Evolutionary conservation across 2,113 vertebrate species (phyloP).

Genomic region (Lepidiolamprologus cunningtoni): DNA sequence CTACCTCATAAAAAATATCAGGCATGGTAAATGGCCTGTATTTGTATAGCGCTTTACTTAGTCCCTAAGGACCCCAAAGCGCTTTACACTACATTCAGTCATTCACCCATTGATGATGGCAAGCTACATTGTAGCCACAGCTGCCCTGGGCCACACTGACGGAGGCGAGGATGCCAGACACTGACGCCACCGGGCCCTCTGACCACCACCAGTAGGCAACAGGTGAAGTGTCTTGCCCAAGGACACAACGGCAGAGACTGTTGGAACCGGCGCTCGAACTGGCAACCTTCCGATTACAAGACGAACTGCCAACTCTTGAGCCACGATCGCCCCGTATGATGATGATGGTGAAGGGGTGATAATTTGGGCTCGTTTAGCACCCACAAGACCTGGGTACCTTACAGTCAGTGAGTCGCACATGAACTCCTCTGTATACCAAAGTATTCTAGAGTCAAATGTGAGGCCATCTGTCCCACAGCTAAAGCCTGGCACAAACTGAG

Average conservation of each 20-base stretch:
- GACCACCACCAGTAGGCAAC: neutral
- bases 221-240: neutral
- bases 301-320: neutral
- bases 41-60: neutral
- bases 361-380: neutral
- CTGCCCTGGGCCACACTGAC: neutral
- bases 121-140: neutral
- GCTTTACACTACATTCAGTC: neutral
- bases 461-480: neutral
- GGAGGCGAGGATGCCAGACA: neutral
- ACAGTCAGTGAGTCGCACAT: neutral
- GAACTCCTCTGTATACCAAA: neutral
- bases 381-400: neutral
- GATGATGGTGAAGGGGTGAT: neutral
- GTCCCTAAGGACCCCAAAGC: neutral
- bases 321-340: neutral
- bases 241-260: neutral
- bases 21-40: neutral
- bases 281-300: neutral
- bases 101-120: neutral
- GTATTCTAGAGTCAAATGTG: neutral
- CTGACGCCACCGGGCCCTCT: fast-evolving
- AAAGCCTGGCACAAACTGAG: neutral
- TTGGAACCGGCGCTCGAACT: fast-evolving
- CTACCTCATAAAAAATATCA: neutral